Base-by-base conservation (phyloP, 2,888 invertebrate genomes). In the Rotaria sp. region DNA sequence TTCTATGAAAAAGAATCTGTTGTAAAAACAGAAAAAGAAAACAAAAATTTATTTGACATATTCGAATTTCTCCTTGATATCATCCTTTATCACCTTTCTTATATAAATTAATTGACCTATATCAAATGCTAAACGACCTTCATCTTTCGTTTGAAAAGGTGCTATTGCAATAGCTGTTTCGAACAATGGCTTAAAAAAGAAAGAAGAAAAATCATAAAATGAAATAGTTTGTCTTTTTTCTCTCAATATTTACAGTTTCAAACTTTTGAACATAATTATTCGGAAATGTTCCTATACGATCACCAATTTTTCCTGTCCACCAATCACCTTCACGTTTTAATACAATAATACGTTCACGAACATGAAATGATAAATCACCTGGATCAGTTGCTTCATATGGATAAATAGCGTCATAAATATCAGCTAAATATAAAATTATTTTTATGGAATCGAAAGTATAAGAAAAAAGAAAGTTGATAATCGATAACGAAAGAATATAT, bases 51-150 rank as follows among this genome's bases (percentile, higher is more conserved):
- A 26, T 85, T 45, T 45, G 50, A 13, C 88, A 87, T 89, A 93
- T 96, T 92, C 97, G 97, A 80, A 97, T 92, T 92, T 99, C 98
- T 1, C 99, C 99, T 92, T 99, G 98, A 98, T 98, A 99, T 99
- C 99, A 99, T 38, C 99, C 99, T 84, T 95, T 95, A 89, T 95
- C 95, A 0, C 96, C 96, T 90, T 97, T 41, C 96, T 93, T n/a
- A 99, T 95, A 93, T 96, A 95, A 87, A 98, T 94, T 87, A 97
- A 92, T 89, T 98, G 97, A 0, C 97, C 98, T 87, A 95, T 94
- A 88, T 94, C 94, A 55, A 99, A 92, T 30, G 95, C 94, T 74
- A 99, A 92, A 91, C 99, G 99, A 89, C 98, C 98, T 0, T 94
- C 91, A 89, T 96, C 96, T 86, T 92, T 95, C 1, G 96, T 96